Evolutionary conservation across 2,888 invertebrate genomes (phyloP).

Genomic region (Argyra leucocephala): DNA sequence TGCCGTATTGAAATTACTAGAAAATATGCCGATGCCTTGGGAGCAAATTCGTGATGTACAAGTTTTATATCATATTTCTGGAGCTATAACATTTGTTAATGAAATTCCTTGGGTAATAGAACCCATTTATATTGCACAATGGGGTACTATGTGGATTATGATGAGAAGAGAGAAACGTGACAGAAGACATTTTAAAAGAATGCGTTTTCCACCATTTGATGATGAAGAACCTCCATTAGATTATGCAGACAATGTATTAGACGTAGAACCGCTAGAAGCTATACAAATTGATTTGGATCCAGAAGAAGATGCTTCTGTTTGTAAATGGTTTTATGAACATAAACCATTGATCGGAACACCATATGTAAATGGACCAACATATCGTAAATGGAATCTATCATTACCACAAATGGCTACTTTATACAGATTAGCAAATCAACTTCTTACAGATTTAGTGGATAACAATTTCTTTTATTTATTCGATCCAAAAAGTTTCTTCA

Average conservation of each 20-base stretch:
- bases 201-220: slow-evolving; percentile 99
- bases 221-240: slow-evolving; percentile 99
- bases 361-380: slow-evolving; percentile 92
- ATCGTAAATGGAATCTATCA: slow-evolving; percentile 90
- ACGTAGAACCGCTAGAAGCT: slow-evolving; percentile 97
- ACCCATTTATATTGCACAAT: slow-evolving; percentile 97
- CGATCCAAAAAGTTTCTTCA: slow-evolving; percentile 98
- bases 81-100: slow-evolving; percentile 99
- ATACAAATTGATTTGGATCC: slow-evolving; percentile 96
- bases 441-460: slow-evolving; percentile 95
- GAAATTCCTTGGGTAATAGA: slow-evolving; percentile 99
- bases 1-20: slow-evolving; percentile 94
- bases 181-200: slow-evolving; percentile 95
- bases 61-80: slow-evolving; percentile 96
- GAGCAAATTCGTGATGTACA: slow-evolving; percentile 98
- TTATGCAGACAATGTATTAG: slow-evolving; percentile 97
- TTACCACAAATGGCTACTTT: slow-evolving; percentile 96
- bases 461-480: slow-evolving; percentile 98
- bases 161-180: slow-evolving; percentile 98
- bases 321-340: slow-evolving; percentile 98
- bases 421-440: slow-evolving; percentile 93
- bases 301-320: slow-evolving; percentile 84
- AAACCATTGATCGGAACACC: slow-evolving; percentile 88
- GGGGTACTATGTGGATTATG: slow-evolving; percentile 99
- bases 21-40: slow-evolving; percentile 99